Evolutionary conservation across 1,140 invertebrate genomes (phyloP), one percentile per base, ranked within the genome.

Genomic region (Apis dorsata): DNA sequence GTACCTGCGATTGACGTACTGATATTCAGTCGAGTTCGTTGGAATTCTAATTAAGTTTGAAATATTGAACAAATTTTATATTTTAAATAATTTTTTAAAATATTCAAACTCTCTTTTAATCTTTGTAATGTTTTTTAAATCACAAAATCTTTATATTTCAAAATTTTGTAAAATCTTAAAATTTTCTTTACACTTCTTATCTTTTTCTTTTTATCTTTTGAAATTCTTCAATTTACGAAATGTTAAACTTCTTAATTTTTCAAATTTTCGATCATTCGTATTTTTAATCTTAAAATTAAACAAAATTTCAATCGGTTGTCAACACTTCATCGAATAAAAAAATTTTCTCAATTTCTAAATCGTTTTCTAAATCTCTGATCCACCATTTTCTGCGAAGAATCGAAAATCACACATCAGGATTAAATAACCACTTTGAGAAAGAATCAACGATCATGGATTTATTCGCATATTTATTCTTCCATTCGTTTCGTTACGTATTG

Each of bases 391-490:
- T 15, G 13, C 15, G n/a, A 24, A 51, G 59, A 19, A 34, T 4
- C 53, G 12, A 21, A 21, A 17, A 15, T 17, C 17, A 2, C 0
- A 0, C 17, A 3, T 11, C 5, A 44, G 19, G 9, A 15, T 5
- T 0, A 12, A 59, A 59, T 5, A 19, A 59, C 9, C 1, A 59
- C 10, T 44, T 5, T 10, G 12, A 9, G 12, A 2, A 21, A 19
- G 71, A 28, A 13, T 81, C 66, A 66, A 79, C 75, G 81, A 77
- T 57, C 57, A 81, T 65, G 65, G n/a, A 73, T 63, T 73, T 62
- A 75, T 88, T 86, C 65, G 76, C 78, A 88, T 87, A 79, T 88
- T 85, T 88, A 87, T 85, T 87, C 57, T 62, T 83, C 34, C 83
- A 83, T 83, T 60, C 73, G 79, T 66, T 70, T 80, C 66, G 59